Evolutionary conservation across 2,888 invertebrate species (phyloP).

Genomic region (Listrodromus nycthemerus): DNA sequence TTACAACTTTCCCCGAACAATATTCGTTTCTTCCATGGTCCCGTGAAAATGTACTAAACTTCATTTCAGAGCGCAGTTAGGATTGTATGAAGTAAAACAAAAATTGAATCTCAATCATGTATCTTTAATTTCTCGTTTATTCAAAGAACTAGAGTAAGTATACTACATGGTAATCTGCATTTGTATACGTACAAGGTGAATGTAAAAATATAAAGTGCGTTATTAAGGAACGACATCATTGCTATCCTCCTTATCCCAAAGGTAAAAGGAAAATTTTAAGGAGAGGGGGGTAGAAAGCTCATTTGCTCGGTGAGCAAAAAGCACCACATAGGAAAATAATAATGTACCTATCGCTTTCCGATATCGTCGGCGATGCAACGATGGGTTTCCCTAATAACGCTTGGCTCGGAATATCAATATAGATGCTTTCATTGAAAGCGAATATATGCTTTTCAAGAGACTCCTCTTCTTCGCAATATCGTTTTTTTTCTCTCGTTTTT

Average conservation of each 20-base stretch:
- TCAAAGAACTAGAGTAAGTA: constrained; percentile 57
- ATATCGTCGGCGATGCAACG: constrained; percentile 71
- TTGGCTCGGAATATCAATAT: constrained; percentile 69
- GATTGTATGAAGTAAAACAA: constrained; percentile 9
- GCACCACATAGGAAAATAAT: constrained; percentile 21
- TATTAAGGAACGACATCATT: constrained; percentile 55
- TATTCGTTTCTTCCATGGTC: constrained; percentile 8
- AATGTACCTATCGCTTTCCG: constrained; percentile 45
- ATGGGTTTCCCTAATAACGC: constrained; percentile 76
- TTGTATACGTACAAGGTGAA: constrained; percentile 63
- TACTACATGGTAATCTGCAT: constrained; percentile 58
- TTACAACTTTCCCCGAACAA: not conserved
- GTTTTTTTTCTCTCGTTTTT: constrained; percentile 32
- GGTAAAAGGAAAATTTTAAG: not conserved
- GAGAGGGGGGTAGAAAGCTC: constrained; percentile 24
- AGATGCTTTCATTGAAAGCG: constrained; percentile 80
- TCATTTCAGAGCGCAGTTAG: not conserved
- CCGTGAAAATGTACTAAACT: not conserved
- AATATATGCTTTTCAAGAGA: constrained; percentile 65
- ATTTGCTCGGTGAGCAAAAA: constrained; percentile 45
- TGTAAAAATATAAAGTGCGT: constrained; percentile 66
- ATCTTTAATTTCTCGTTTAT: constrained; percentile 50
- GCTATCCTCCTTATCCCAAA: constrained; percentile 18
- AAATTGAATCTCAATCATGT: not conserved
- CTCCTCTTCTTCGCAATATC: constrained; percentile 47